phyloP scores from a whole-genome alignment of 2,797 vertebrate genomes.

The Acipenser ruthenus region DNA sequence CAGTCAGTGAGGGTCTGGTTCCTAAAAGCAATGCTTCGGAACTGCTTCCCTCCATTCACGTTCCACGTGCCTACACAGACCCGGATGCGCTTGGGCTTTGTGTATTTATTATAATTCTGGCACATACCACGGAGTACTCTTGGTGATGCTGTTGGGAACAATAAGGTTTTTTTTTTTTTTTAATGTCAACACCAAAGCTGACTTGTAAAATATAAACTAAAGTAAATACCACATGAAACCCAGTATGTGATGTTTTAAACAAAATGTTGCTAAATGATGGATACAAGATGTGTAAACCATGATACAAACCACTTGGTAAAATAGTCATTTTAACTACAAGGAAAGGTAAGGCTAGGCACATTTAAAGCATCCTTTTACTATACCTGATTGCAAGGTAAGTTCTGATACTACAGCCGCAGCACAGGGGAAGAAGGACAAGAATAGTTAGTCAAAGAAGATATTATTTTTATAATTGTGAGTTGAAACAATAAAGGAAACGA shows the following conservation, averaged over 20 bases:
- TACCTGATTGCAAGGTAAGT: constrained; percentile 98
- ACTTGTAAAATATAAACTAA: too few species aligned
- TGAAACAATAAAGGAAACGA: too few species aligned
- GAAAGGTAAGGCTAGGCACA: too few species aligned
- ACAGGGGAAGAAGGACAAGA: constrained; percentile 52
- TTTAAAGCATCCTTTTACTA: constrained; percentile 52
- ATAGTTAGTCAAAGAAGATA: constrained; percentile 16
- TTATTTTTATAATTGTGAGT: too few species aligned
- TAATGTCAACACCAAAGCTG: too few species aligned
- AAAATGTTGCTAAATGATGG: too few species aligned
- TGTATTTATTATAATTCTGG: constrained; percentile 88
- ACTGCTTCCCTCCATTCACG: constrained; percentile 94
- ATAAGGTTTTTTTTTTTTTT: too few species aligned
- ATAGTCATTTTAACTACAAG: too few species aligned
- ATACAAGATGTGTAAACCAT: too few species aligned
- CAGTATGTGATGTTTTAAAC: too few species aligned
- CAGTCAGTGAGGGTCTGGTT: constrained; percentile 97
- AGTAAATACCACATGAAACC: too few species aligned
- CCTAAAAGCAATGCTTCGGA: constrained; percentile 93
- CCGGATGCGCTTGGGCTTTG: constrained; percentile 79
- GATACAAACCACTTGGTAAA: too few species aligned
- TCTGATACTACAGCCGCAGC: constrained; percentile 88
- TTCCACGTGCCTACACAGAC: constrained; percentile 94
- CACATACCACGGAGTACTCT: constrained; percentile 93
- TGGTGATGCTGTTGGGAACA: constrained; percentile 69